A percentile compares a stretch with the other conserved stretches of the same genome.
Evolutionary conservation across 2,888 invertebrate species (phyloP).

Genomic region (Zaprionus lineosus): DNA sequence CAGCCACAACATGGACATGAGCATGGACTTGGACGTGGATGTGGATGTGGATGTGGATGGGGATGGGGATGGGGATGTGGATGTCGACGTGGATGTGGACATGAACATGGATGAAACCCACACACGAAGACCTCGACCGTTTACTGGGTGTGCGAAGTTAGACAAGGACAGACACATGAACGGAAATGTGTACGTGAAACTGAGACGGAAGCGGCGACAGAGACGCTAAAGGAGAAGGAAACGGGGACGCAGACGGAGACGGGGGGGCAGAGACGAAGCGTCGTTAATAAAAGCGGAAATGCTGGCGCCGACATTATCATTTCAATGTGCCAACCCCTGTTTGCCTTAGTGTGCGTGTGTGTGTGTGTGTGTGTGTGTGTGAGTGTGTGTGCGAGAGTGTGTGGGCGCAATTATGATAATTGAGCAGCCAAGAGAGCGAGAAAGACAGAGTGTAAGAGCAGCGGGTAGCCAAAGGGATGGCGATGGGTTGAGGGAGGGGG

Average conservation of each 20-base stretch:
- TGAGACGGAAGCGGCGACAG: neutral
- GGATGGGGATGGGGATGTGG: neutral
- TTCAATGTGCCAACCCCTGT: slow-evolving; percentile 29
- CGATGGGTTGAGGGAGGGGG: neutral
- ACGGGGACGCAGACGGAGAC: slow-evolving; percentile 5
- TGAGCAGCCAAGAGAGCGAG: slow-evolving; percentile 40
- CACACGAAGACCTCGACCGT: slow-evolving; percentile 23
- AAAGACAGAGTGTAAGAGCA: neutral
- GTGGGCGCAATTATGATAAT: slow-evolving; percentile 70
- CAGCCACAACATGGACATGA: slow-evolving; percentile 58
- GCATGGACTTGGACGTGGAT: slow-evolving; percentile 38
- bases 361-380: neutral
- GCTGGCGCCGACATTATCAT: slow-evolving; percentile 78
- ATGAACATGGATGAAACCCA: slow-evolving; percentile 33
- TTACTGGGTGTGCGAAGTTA: slow-evolving; percentile 52
- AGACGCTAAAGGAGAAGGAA: neutral
- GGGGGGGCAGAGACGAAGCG: slow-evolving; percentile 42
- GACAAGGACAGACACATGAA: neutral
- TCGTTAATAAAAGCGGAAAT: slow-evolving; percentile 76
- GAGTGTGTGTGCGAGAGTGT: slow-evolving; percentile 17
- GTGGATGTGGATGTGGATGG: slow-evolving; percentile 14
- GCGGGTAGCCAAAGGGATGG: too few relatives aligned
- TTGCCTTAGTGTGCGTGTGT: too few relatives aligned
- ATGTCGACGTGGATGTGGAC: too few relatives aligned
- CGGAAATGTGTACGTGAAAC: neutral